Evolutionary conservation across 2,797 vertebrate genomes (phyloP), one percentile per base, ranked within the genome.

Genomic region (Aplochiton taeniatus): DNA sequence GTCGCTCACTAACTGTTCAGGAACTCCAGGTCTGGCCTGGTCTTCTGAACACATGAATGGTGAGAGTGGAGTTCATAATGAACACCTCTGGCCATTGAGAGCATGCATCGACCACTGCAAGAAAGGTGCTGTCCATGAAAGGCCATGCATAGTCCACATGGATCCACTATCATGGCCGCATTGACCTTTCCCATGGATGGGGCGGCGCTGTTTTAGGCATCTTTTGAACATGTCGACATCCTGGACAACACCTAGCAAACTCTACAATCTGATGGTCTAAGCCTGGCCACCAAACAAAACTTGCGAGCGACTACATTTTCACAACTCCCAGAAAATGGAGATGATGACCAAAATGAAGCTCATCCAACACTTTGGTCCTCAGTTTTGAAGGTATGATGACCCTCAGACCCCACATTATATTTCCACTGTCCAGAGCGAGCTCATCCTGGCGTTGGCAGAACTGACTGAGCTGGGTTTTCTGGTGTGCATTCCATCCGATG

Each of bases 221-320:
- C 12, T 51, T 59, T 42, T 63, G 60, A 10, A 14, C n/a, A 48
- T 19, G 14, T 41, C 59, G 65, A 51, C 31, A 63, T 10, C 20
- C 48, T 8, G 31, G n/a, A 49, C 63, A 57, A 4, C 10, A 18
- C 46, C 49, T 66, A 16, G 20, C 7, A 13, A 14, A 6, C 11
- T 65, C 10, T 16, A 50, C 50, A 4, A 57, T 56, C 42, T 71
- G 49, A 12, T 20, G 19, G n/a, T 70, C 49, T 1, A 65, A 59
- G 41, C 68, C 68, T 41, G 56, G 62, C 56, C 61, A 70, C 44
- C 63, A 71, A 3, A 61, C 48, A 17, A 56, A 66, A 50, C 44
- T 11, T 3, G 63, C 51, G 4, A 66, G 11, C 31, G 57, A 48
- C 20, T 71, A 61, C 58, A 71, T 66, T 17, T 50, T 49, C 6